Percentiles rank a stretch among this genome's conserved stretches.
These are phyloP conservation scores for Sarcophaga peregrina DNA, from an alignment of 1,140 invertebrate genomes.

Conservation along the genomic window DNA sequence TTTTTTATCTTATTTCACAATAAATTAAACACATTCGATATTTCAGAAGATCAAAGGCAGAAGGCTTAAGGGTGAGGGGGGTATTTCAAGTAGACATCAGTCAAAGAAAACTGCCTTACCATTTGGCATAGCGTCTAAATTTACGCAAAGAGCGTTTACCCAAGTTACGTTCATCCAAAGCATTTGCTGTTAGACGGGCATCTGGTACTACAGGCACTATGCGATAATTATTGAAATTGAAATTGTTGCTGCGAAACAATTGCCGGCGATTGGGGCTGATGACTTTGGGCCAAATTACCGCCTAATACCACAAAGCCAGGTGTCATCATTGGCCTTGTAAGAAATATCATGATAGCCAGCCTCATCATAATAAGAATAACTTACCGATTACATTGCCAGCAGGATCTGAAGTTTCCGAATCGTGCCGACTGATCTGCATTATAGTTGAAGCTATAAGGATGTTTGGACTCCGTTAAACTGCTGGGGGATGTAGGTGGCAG, in stretches of 20 bases:
- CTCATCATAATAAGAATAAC: slow-evolving; percentile 78
- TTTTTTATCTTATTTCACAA: background rate
- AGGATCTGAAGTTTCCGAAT: slow-evolving; percentile 75
- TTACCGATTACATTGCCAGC: slow-evolving; percentile 75
- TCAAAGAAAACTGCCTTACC: background rate
- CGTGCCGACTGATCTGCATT: slow-evolving; percentile 72
- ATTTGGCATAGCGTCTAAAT: slow-evolving; percentile 36
- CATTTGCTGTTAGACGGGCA: background rate
- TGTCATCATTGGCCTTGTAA: slow-evolving; percentile 59
- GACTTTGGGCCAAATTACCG: slow-evolving; percentile 50
- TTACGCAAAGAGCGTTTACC: slow-evolving; percentile 39
- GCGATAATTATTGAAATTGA: slow-evolving; percentile 15
- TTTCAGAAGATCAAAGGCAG: background rate
- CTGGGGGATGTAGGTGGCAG: background rate
- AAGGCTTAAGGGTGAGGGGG: too few species aligned
- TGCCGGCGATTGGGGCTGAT: background rate
- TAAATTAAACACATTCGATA: background rate
- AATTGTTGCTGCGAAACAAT: slow-evolving; percentile 10
- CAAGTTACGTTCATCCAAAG: slow-evolving; percentile 36
- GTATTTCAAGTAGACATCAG: background rate
- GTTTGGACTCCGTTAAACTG: background rate
- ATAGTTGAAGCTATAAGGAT: slow-evolving; percentile 49
- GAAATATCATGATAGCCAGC: slow-evolving; percentile 59
- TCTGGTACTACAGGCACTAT: background rate
- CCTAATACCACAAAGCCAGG: slow-evolving; percentile 61